phyloP scores from a whole-genome alignment of 2,797 vertebrate genomes.

The Muraenolepis orangiensis region DNA sequence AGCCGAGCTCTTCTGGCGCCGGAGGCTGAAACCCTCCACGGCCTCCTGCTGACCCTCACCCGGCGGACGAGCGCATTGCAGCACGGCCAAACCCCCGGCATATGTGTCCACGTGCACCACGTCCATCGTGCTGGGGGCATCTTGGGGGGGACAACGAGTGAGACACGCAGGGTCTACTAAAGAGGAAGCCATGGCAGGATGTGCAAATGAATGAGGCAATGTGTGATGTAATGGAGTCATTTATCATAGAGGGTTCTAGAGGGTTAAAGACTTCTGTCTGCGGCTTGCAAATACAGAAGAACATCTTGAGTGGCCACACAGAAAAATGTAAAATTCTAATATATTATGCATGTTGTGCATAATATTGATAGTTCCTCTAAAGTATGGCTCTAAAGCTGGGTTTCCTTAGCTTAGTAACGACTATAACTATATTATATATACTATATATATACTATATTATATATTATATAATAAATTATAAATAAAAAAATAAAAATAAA shows the following conservation, averaged over 20 bases:
- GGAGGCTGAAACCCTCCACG: conserved; percentile 58
- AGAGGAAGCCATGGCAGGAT: conserved; percentile 9
- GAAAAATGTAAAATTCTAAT: not conserved
- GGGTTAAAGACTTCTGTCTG: no score
- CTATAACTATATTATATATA: no score
- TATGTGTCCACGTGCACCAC: conserved; percentile 48
- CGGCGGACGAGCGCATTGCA: conserved; percentile 48
- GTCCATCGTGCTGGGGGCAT: conserved; percentile 15
- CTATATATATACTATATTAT: no score
- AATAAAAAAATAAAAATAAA: not conserved
- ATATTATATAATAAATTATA: no score
- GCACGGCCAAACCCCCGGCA: conserved; percentile 49
- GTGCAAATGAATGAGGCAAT: not conserved
- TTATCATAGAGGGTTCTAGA: no score
- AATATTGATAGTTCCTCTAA: no score
- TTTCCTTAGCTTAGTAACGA: not conserved
- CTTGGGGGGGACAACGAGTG: conserved; percentile 23
- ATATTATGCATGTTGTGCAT: not conserved
- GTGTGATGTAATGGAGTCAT: not conserved
- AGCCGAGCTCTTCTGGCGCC: conserved; percentile 35
- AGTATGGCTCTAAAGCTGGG: not conserved
- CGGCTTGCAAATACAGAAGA: not conserved
- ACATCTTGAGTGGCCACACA: not conserved
- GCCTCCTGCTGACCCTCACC: conserved; percentile 21
- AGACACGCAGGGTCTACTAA: not conserved